Percentiles rank a stretch among this genome's conserved stretches.
phyloP scores from a whole-genome alignment of 2,113 vertebrate genomes.

The Tenrec ecaudatus region DNA sequence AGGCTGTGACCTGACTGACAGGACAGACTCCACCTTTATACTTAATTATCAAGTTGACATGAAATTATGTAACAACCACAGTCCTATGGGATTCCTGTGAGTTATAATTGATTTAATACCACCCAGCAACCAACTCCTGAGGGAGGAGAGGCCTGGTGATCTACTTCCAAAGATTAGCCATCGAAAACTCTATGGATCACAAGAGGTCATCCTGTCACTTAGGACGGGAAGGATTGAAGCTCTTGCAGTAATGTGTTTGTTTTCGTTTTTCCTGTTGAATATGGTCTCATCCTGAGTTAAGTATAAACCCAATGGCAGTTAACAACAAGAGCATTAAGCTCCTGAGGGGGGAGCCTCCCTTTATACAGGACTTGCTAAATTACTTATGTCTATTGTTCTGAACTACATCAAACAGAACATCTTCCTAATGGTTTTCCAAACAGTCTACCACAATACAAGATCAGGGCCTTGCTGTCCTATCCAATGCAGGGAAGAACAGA shows the following conservation, averaged over 20 bases:
- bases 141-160: neutral
- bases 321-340: neutral
- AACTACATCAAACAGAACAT: neutral
- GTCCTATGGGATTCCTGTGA: no score
- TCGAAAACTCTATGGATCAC: neutral
- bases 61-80: no score
- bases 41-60: no score
- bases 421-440: neutral
- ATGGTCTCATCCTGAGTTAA: neutral
- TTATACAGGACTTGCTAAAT: neutral
- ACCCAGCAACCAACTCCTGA: no score
- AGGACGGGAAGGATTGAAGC: neutral
- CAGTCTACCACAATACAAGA: accelerated
- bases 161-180: neutral
- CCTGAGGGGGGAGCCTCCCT: neutral
- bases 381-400: neutral
- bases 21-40: no score
- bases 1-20: no score
- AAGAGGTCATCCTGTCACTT: neutral
- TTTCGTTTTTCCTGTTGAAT: neutral
- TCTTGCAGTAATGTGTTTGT: neutral
- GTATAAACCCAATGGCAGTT: neutral
- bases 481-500: accelerated
- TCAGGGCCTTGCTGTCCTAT: neutral
- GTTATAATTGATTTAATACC: no score